Conservation (phyloP, 2,113 vertebrate species). For the Tympanuchus pallidicinctus region DNA sequence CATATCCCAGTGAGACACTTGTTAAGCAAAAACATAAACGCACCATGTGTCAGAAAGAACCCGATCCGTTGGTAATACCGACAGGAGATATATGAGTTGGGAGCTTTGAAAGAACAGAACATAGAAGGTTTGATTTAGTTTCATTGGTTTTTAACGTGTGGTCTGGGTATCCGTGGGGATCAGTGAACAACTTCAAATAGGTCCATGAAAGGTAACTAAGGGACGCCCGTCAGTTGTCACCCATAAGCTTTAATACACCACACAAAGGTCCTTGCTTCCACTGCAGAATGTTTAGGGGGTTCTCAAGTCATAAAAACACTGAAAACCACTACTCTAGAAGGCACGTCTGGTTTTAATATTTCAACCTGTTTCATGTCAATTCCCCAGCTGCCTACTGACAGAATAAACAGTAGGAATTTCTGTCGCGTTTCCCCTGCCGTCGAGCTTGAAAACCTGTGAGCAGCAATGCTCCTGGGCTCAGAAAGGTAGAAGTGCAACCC, state of each 20-base stretch:
- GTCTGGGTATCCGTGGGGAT: neutral
- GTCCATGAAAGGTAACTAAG: neutral
- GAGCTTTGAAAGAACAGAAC: neutral
- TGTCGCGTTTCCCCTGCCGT: neutral
- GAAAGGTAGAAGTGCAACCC: accelerated
- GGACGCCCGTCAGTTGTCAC: neutral
- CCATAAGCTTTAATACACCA: neutral
- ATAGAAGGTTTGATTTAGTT: neutral
- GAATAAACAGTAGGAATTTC: neutral
- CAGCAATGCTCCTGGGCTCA: accelerated
- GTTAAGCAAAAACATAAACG: neutral
- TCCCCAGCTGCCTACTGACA: neutral
- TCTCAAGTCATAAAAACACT: conserved; percentile 29
- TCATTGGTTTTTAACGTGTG: neutral
- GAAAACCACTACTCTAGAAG: conserved; percentile 25
- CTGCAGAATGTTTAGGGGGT: neutral
- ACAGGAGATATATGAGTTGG: neutral
- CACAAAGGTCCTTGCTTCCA: neutral
- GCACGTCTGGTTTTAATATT: neutral
- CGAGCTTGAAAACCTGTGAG: neutral
- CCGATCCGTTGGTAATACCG: neutral
- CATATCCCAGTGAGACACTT: neutral
- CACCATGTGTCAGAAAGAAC: neutral
- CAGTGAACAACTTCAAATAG: neutral
- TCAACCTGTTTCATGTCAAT: conserved; percentile 32